Conservation (phyloP, 2,888 invertebrate species). For the Campoplex nolae region DNA sequence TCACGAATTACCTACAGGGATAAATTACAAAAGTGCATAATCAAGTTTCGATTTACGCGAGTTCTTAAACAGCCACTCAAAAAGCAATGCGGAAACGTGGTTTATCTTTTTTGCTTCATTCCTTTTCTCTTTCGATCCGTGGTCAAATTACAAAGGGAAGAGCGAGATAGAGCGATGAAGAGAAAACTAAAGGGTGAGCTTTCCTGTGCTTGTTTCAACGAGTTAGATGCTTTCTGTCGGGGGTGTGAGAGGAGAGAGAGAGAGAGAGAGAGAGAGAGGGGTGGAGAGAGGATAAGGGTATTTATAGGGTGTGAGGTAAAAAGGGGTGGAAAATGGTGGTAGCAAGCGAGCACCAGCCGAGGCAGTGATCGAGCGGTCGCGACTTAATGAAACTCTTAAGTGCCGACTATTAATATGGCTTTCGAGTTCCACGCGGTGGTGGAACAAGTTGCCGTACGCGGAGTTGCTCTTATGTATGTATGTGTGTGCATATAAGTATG, state of each 20-base stretch:
- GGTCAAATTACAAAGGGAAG: slow-evolving; percentile 50
- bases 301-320: slow-evolving; percentile 5
- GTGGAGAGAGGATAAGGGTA: slow-evolving; percentile 5
- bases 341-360: slow-evolving; percentile 42
- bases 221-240: slow-evolving; percentile 30
- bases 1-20: background rate
- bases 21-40: background rate
- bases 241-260: background rate
- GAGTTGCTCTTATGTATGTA: slow-evolving; percentile 43
- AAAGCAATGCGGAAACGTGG: background rate
- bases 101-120: background rate
- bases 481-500: background rate
- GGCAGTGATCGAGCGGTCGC: slow-evolving; percentile 82
- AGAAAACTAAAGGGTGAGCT: slow-evolving; percentile 20
- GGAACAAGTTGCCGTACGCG: slow-evolving; percentile 70
- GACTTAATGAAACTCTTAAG: slow-evolving; percentile 84
- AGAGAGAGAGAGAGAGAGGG: background rate
- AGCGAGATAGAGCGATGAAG: background rate
- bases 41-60: background rate
- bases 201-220: slow-evolving; percentile 44
- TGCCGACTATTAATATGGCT: slow-evolving; percentile 83
- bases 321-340: slow-evolving; percentile 43
- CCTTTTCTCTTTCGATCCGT: slow-evolving; percentile 2
- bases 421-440: slow-evolving; percentile 76
- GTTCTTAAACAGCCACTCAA: slow-evolving; percentile 1